Conservation (phyloP, 2,113 vertebrate genomes). For the Clarias batrachus region DNA sequence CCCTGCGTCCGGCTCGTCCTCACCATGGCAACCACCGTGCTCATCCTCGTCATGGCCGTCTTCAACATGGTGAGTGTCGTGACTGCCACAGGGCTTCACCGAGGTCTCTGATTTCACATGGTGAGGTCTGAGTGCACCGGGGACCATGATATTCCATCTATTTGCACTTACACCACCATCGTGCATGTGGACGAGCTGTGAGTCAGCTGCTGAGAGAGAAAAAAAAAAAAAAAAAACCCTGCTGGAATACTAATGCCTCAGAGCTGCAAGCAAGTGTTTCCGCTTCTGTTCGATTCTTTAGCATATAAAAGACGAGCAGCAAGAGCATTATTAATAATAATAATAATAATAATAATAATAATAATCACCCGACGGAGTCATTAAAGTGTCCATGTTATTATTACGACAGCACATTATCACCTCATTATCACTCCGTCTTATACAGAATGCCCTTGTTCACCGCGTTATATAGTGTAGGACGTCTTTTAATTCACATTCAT, state of each 20-base stretch:
- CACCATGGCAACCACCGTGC: conserved; percentile 86
- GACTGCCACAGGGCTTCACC: conserved; percentile 21
- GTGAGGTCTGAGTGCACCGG: conserved; percentile 5
- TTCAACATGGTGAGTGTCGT: conserved; percentile 91
- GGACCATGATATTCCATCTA: conserved; percentile 10
- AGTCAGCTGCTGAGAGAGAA: conserved; percentile 15
- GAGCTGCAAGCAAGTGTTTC: background rate
- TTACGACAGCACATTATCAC: background rate
- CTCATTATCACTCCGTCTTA: background rate
- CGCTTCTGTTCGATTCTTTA: background rate
- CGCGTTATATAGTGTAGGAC: background rate
- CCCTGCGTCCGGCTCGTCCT: conserved; percentile 91
- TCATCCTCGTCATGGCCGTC: conserved; percentile 90
- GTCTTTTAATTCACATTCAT: background rate
- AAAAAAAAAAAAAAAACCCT: conserved; percentile 4
- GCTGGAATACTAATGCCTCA: conserved; percentile 25
- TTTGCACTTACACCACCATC: conserved; percentile 18
- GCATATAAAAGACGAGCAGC: background rate
- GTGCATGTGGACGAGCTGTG: conserved; percentile 2
- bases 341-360: conserved; percentile 1
- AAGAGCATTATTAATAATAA: background rate
- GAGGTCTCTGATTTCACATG: background rate
- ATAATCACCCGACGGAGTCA: background rate
- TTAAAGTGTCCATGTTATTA: background rate
- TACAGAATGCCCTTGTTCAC: background rate